Evolutionary conservation across 1,140 invertebrate genomes (phyloP).

Genomic region (Drosophila rhopaloa): DNA sequence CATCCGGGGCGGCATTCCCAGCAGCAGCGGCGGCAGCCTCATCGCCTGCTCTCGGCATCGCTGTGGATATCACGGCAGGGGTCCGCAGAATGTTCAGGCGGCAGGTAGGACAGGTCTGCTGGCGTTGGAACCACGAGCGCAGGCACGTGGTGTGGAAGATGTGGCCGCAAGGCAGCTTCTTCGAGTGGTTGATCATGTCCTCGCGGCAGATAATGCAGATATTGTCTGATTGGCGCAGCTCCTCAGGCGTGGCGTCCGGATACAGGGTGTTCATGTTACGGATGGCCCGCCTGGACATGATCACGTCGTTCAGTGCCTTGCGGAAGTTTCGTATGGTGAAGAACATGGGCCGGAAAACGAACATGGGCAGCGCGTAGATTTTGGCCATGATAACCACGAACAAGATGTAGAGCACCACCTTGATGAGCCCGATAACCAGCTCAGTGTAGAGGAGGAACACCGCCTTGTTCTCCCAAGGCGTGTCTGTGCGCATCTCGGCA

Average conservation of each 20-base stretch:
- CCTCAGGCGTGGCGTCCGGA: conserved; percentile 97
- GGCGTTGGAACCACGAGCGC: conserved; percentile 99
- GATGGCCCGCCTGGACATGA: conserved; percentile 97
- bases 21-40: conserved; percentile 66
- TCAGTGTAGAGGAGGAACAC: conserved; percentile 99
- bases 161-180: conserved; percentile 99
- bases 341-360: conserved; percentile 99
- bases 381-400: conserved; percentile 99
- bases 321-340: conserved; percentile 98
- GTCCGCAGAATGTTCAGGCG: conserved; percentile 96
- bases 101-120: conserved; percentile 99
- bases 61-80: conserved; percentile 84
- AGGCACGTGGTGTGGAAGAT: conserved; percentile 99
- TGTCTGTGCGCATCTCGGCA: conserved; percentile 97
- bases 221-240: conserved; percentile 97
- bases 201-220: conserved; percentile 98
- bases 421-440: conserved; percentile 95
- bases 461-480: conserved; percentile 99
- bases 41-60: conserved; percentile 83
- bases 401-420: conserved; percentile 95
- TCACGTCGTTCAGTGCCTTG: conserved; percentile 98
- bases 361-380: conserved; percentile 98
- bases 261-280: conserved; percentile 99
- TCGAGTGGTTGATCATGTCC: conserved; percentile 90
- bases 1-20: conserved; percentile 32